Evolutionary conservation across 2,888 invertebrate species (phyloP).

Genomic region (Aricia artaxerxes): DNA sequence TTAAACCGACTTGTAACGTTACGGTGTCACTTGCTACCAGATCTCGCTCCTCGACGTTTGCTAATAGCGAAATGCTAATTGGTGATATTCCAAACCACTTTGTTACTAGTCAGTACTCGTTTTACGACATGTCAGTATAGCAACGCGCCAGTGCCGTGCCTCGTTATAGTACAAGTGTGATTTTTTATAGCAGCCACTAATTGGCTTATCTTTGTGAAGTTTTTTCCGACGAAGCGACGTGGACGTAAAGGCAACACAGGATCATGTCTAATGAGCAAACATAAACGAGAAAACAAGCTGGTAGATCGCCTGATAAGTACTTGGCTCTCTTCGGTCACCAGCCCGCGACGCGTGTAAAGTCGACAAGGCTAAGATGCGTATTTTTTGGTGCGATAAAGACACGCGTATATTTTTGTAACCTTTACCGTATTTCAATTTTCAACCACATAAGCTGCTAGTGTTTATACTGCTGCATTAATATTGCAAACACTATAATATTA

Average conservation of each 20-base stretch:
- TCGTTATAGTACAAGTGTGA: background rate
- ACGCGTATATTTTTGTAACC: background rate
- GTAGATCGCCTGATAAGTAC: background rate
- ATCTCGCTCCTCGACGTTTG: no score
- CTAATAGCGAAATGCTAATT: no score
- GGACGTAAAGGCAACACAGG: background rate
- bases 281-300: background rate
- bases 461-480: background rate
- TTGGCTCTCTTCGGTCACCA: background rate
- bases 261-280: background rate
- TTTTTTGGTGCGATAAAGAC: background rate
- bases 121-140: background rate
- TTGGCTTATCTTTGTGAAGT: background rate
- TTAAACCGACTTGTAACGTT: no score
- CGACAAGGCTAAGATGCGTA: background rate
- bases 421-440: no score
- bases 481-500: background rate
- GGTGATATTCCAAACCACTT: background rate
- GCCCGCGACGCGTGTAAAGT: background rate
- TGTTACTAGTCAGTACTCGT: background rate
- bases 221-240: background rate
- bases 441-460: background rate
- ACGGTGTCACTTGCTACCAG: no score
- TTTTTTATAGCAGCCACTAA: background rate
- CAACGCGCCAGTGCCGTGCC: background rate